Conservation (phyloP, 2,113 vertebrate species). For the Gallinago paraguaiae region DNA sequence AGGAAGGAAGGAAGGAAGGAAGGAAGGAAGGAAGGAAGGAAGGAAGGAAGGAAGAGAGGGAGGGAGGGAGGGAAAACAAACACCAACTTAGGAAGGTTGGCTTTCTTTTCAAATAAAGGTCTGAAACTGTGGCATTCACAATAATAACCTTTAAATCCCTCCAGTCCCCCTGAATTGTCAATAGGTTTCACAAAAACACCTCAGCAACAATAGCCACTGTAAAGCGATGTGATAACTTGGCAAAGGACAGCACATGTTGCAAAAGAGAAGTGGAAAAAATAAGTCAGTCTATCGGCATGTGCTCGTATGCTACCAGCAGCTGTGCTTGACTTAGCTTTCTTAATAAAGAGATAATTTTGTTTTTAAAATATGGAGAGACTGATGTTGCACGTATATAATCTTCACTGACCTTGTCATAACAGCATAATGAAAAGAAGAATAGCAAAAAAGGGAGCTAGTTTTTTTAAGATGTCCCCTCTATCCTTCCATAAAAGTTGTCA, state of each 20-base stretch:
- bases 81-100: neutral
- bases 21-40: no score
- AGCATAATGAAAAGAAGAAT: neutral
- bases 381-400: neutral
- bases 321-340: neutral
- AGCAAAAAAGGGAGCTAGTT: neutral
- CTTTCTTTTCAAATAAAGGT: neutral
- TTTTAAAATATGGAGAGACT: neutral
- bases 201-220: neutral
- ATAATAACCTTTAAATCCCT: neutral
- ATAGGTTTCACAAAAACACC: neutral
- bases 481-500: neutral
- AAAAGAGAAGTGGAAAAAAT: neutral
- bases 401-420: neutral
- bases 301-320: neutral
- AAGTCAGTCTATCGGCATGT: neutral
- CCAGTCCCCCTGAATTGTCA: neutral
- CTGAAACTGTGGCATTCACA: neutral
- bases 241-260: neutral
- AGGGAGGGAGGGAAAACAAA: neutral
- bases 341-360: neutral
- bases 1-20: neutral
- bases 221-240: neutral
- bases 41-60: neutral
- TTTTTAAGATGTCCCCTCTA: neutral